Evolutionary conservation across 2,113 vertebrate species (phyloP).

Genomic region (Sturnus vulgaris): DNA sequence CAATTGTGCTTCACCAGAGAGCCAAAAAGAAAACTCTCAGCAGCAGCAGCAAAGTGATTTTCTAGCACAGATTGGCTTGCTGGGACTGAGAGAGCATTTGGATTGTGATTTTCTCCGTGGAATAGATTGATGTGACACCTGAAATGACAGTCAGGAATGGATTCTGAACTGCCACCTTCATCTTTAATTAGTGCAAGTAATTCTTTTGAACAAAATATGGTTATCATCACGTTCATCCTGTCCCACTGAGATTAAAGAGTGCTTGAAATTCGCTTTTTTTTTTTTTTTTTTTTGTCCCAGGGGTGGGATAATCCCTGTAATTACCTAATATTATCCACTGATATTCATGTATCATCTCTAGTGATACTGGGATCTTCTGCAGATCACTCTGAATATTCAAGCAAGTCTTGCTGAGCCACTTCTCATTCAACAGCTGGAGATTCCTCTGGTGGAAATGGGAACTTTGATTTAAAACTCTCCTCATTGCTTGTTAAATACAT

Average conservation of each 20-base stretch:
- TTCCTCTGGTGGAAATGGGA: not conserved
- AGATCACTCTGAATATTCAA: constrained; percentile 9
- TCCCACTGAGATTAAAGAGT: constrained; percentile 45
- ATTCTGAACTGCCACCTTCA: constrained; percentile 51
- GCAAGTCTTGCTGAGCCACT: not conserved
- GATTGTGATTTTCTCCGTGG: constrained; percentile 36
- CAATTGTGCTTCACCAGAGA: not conserved
- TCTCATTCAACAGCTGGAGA: not conserved
- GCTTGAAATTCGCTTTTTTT: not conserved
- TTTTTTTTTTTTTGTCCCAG: not conserved
- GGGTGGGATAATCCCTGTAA: constrained; percentile 49
- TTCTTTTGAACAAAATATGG: constrained; percentile 16
- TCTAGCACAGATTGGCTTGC: not conserved
- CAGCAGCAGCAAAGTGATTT: not conserved
- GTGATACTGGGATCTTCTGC: constrained; percentile 6
- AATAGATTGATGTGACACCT: constrained; percentile 39
- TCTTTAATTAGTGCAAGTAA: constrained; percentile 48
- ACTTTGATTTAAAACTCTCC: not conserved
- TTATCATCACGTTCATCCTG: constrained; percentile 1
- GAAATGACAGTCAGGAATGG: constrained; percentile 38
- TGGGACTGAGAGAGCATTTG: not conserved
- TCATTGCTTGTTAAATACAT: not conserved
- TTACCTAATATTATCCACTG: constrained; percentile 27
- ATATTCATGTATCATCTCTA: not conserved
- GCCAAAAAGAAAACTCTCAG: not conserved